Percentiles rank a stretch among this genome's conserved stretches.
These are phyloP conservation scores for Rhagoletis pomonella DNA, from an alignment of 1,140 invertebrate genomes.

Conservation along the genomic window DNA sequence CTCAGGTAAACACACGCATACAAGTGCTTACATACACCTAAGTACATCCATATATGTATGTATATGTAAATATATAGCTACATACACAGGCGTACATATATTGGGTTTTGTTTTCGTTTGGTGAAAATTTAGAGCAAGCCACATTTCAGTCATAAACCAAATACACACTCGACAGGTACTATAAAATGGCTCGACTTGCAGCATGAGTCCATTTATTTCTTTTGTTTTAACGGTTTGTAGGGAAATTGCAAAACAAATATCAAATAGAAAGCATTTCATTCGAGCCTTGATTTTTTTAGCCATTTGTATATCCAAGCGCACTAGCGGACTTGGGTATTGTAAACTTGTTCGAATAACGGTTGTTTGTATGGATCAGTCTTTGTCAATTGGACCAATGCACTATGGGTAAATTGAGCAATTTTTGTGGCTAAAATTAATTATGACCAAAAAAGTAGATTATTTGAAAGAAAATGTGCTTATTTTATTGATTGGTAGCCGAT, in stretches of 20 bases:
- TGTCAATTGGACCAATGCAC: too few species aligned
- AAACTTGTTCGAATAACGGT: too few species aligned
- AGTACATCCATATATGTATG: not conserved
- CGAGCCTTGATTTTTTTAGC: not conserved
- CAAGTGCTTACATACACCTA: not conserved
- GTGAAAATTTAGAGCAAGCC: not conserved
- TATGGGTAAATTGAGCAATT: too few species aligned
- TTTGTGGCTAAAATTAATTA: too few species aligned
- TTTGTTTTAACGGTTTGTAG: not conserved
- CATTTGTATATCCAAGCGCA: too few species aligned
- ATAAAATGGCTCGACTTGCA: not conserved
- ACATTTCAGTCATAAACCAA: slow-evolving; percentile 25
- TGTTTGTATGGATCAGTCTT: too few species aligned
- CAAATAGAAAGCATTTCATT: too few species aligned
- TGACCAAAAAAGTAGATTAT: too few species aligned
- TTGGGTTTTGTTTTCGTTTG: not conserved
- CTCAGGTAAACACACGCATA: not conserved
- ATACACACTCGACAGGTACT: not conserved
- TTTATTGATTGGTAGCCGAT: too few species aligned
- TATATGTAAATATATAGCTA: too few species aligned
- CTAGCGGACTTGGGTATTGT: too few species aligned
- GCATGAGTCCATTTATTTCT: not conserved
- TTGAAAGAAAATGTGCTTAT: too few species aligned
- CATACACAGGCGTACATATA: not conserved
- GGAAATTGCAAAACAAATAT: not conserved